Evolutionary conservation across 2,113 vertebrate genomes (phyloP).

Genomic region (Myanophis thanlyinensis): DNA sequence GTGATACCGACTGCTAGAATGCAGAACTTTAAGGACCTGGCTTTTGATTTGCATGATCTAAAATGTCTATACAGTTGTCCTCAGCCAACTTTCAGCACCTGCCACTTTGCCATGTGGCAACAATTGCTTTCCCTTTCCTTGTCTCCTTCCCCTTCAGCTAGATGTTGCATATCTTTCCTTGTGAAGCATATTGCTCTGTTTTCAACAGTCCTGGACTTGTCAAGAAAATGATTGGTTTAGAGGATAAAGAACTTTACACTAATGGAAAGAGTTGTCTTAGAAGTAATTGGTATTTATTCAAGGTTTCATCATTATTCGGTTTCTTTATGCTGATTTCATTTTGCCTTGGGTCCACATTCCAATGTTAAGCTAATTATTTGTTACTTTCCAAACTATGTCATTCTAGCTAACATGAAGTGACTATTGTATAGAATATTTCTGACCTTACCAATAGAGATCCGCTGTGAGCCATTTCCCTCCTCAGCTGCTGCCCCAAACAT

Average conservation of each 20-base stretch:
- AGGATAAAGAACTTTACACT: not conserved
- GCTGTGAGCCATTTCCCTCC: not conserved
- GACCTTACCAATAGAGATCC: not conserved
- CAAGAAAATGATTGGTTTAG: not conserved
- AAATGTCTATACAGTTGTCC: not conserved
- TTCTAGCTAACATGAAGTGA: not conserved
- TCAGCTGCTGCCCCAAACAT: not conserved
- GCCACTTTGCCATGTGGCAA: not conserved
- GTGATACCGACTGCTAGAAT: not conserved
- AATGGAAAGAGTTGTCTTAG: not conserved
- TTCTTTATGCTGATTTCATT: conserved; percentile 1
- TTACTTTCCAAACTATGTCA: conserved; percentile 17
- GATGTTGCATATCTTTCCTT: not conserved
- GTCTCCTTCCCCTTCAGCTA: not conserved
- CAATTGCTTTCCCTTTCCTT: not conserved
- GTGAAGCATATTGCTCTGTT: not conserved
- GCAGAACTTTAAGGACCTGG: not conserved
- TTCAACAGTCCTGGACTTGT: not conserved
- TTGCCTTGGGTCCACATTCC: conserved; percentile 47
- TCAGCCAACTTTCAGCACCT: not conserved
- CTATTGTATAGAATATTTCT: not conserved
- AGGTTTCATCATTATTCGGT: not conserved
- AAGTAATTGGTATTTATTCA: not conserved
- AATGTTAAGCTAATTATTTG: conserved; percentile 9
- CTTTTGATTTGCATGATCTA: not conserved